phyloP scores from a whole-genome alignment of 2,888 invertebrate species.

The Dendrolimus houi region DNA sequence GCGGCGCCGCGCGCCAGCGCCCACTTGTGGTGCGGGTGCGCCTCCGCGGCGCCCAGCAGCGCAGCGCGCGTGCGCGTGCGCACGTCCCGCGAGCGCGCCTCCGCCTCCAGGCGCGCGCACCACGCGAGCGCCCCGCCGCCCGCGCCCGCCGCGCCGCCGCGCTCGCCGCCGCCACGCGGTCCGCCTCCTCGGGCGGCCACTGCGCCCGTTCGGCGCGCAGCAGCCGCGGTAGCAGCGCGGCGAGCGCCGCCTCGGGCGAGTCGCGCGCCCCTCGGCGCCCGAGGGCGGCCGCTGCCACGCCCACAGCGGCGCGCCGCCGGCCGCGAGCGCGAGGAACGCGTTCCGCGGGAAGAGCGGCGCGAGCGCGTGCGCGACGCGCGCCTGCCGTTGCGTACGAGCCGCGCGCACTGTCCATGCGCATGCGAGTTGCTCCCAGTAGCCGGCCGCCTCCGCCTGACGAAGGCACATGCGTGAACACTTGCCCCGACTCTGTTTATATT shows the following conservation, averaged over 20 bases:
- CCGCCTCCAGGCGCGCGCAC: conserved; percentile 13
- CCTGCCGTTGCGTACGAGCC: conserved; percentile 11
- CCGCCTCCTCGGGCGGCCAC: conserved; percentile 11
- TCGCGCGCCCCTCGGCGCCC: conserved; percentile 12
- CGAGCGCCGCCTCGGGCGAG: conserved; percentile 16
- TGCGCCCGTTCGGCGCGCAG: conserved; percentile 20
- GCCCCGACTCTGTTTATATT: too few species aligned
- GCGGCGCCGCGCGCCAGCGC: conserved; percentile 44
- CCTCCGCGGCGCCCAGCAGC: conserved; percentile 70
- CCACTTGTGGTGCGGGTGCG: conserved; percentile 36
- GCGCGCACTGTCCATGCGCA: conserved; percentile 20
- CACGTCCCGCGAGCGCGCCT: conserved; percentile 12
- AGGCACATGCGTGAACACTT: too few species aligned
- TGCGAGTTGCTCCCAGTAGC: conserved; percentile 40
- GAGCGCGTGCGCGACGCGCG: conserved; percentile 11
- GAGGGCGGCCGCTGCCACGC: conserved; percentile 18
- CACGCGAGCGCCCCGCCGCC: conserved; percentile 11
- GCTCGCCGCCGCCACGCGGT: conserved; percentile 9
- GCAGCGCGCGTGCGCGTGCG: conserved; percentile 16
- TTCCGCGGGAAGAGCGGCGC: conserved; percentile 24
- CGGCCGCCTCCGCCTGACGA: conserved; percentile 11
- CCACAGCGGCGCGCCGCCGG: conserved; percentile 17
- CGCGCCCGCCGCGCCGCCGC: conserved; percentile 7
- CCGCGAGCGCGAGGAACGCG: conserved; percentile 28
- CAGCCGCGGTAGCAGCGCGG: conserved; percentile 23